Evolutionary conservation across 2,113 vertebrate genomes (phyloP).

Genomic region (Petroica traversi): DNA sequence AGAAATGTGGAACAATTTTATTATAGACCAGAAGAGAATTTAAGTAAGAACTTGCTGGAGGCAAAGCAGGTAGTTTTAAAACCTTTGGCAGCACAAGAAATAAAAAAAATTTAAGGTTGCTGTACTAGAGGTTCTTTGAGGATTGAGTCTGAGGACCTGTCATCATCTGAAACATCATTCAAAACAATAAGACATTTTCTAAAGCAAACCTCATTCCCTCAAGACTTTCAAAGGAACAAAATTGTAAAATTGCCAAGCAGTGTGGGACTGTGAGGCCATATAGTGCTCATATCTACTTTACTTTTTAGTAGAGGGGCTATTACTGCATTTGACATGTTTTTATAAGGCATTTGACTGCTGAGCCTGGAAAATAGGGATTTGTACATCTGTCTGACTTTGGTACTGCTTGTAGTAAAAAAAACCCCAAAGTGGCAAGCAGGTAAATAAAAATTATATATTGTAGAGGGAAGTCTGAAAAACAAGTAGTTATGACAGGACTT

Average conservation of each 20-base stretch:
- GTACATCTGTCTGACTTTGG: neutral
- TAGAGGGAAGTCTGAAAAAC: neutral
- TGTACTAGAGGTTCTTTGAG: neutral
- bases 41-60: neutral
- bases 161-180: neutral
- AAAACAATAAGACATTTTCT: neutral
- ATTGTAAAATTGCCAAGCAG: neutral
- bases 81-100: neutral
- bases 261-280: neutral
- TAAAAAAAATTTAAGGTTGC: neutral
- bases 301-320: neutral
- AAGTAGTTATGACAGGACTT: neutral
- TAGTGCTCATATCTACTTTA: neutral
- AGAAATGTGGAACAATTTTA: neutral
- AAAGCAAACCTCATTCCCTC: neutral
- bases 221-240: neutral
- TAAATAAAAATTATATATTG: neutral
- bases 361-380: neutral
- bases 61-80: neutral
- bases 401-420: neutral
- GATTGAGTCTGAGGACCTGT: neutral
- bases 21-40: neutral
- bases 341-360: neutral
- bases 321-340: neutral
- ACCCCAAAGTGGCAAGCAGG: fast-evolving